Evolutionary conservation across 2,113 vertebrate genomes (phyloP).

Genomic region (Alectura lathami): DNA sequence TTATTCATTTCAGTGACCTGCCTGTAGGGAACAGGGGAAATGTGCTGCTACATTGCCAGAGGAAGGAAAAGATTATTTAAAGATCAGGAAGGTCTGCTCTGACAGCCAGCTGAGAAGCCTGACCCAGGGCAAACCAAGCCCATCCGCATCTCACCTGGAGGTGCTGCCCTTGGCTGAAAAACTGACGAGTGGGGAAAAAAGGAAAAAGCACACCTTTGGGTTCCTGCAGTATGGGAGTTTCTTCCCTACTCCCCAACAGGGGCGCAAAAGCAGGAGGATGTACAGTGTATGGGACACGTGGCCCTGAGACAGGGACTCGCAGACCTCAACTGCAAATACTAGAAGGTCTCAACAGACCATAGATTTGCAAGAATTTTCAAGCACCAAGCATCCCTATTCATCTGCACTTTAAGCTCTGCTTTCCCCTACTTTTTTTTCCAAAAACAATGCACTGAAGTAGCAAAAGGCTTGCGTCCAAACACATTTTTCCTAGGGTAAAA

Average conservation of each 20-base stretch:
- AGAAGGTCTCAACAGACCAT: neutral
- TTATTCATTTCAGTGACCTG: neutral
- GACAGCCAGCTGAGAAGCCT: neutral
- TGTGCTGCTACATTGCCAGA: neutral
- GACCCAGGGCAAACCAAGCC: neutral
- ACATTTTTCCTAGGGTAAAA: neutral
- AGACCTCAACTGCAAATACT: neutral
- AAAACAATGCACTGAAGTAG: neutral
- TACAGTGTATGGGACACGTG: rapidly evolving
- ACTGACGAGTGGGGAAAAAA: neutral
- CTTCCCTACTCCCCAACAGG: neutral
- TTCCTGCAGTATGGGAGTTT: neutral
- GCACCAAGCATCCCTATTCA: neutral
- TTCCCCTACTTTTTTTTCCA: neutral
- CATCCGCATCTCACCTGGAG: neutral
- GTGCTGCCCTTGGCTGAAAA: neutral
- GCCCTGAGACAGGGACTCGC: neutral
- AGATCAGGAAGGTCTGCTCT: neutral
- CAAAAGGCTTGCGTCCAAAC: neutral
- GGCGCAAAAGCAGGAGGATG: neutral
- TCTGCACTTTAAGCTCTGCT: neutral
- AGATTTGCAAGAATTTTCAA: neutral
- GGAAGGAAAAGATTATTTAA: neutral
- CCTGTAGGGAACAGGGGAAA: neutral
- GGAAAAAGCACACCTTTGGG: neutral